phyloP scores from a whole-genome alignment of 2,797 vertebrate genomes.

The Remorina albescens region DNA sequence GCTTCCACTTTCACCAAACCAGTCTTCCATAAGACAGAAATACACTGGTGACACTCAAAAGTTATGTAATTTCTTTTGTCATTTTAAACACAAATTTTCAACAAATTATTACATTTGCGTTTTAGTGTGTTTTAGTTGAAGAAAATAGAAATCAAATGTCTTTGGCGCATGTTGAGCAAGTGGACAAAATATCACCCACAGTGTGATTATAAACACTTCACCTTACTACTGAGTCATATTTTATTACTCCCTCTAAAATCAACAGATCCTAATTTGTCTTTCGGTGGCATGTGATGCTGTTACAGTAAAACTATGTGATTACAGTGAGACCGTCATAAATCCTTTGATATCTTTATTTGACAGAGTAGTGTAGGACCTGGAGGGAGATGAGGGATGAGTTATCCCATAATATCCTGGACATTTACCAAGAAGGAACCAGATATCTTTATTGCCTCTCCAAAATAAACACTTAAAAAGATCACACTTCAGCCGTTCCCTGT shows the following conservation, averaged over 20 bases:
- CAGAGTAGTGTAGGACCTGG: not conserved
- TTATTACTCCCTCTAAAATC: not conserved
- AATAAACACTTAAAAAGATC: slow-evolving; percentile 50
- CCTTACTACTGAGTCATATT: not conserved
- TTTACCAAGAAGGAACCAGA: slow-evolving; percentile 55
- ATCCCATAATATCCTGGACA: slow-evolving; percentile 31
- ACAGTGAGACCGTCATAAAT: slow-evolving; percentile 31
- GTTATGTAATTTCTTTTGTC: not conserved
- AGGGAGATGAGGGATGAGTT: slow-evolving; percentile 32
- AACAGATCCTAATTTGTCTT: not conserved
- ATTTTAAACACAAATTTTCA: not conserved
- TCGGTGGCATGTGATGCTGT: not conserved
- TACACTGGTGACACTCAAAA: not conserved
- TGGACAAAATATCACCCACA: not conserved
- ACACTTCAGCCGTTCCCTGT: slow-evolving; percentile 31
- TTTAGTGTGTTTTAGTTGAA: not conserved
- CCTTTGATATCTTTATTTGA: slow-evolving; percentile 34
- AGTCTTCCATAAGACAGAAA: not conserved
- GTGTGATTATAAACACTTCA: not conserved
- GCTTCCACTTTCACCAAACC: not conserved
- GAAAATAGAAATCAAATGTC: not conserved
- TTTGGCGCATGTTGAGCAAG: too few species aligned
- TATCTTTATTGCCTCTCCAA: slow-evolving; percentile 57
- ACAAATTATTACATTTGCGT: not conserved
- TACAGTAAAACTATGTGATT: slow-evolving; percentile 7